phyloP scores from a whole-genome alignment of 2,888 invertebrate species.

The Lottia gigantea region DNA sequence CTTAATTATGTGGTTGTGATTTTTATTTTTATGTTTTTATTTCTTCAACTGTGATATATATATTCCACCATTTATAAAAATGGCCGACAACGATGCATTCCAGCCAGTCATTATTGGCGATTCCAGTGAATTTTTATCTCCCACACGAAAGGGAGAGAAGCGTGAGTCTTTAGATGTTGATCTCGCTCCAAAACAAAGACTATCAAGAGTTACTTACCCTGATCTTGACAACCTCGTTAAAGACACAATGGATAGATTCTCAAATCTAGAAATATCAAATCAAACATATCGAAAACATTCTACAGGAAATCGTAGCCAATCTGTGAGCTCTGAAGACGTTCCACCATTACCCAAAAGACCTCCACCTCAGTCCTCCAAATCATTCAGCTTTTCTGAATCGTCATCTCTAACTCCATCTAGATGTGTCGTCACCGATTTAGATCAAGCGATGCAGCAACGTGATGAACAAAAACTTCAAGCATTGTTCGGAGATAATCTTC shows the following conservation, averaged over 20 bases:
- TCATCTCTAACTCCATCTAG: background rate
- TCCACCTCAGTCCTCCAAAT: background rate
- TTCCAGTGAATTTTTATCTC: constrained; percentile 1
- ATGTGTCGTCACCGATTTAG: constrained; percentile 46
- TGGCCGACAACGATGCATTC: constrained; percentile 9
- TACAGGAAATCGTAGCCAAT: background rate
- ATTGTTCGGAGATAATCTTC: constrained; percentile 28
- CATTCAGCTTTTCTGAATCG: background rate
- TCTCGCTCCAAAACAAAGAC: background rate
- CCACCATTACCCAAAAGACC: background rate
- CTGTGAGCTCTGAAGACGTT: background rate
- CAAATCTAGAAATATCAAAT: background rate
- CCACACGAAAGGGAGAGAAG: background rate
- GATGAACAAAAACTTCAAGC: constrained; percentile 42
- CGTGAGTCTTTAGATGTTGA: background rate
- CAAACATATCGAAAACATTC: background rate
- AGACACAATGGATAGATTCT: background rate
- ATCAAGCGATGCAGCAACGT: constrained; percentile 47
- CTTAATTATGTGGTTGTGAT: too few species aligned
- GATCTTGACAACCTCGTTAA: background rate
- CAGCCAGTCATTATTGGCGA: constrained; percentile 4
- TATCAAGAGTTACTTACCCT: background rate
- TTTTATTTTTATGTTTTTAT: too few species aligned
- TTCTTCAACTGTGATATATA: background rate
- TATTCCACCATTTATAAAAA: background rate